Base-by-base conservation (phyloP, 2,888 invertebrate species). In the Saturnia japonica region DNA sequence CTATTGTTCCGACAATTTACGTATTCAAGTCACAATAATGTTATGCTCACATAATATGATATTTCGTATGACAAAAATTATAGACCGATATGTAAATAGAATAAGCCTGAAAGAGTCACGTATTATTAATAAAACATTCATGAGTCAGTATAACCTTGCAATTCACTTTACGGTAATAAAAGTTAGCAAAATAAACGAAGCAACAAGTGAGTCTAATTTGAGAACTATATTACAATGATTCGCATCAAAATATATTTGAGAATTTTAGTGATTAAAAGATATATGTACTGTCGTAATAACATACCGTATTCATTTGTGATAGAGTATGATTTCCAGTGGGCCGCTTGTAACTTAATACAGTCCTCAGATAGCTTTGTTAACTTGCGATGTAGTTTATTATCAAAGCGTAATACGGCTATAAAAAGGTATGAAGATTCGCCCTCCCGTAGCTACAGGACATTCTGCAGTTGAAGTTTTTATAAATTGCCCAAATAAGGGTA, bases 391-490 rank as follows among this genome's bases (percentile, higher is more conserved):
- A 80, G 80, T 84, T 84, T 84, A 80, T 76, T 80, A 77, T 80
- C 76, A 75, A 73, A 78, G 74, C 76, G 80, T 82, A 80, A 81
- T 84, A 76, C 74, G 79, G 72, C 77, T 80, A 80, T 89, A 89
- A 89, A 90, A 84, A 82, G 79, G 78, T 80, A 83, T 85, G 87
- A 88, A 80, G 78, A 69, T 76, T 72, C 74, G 84, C 75, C 85
- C 85, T 80, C 86, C 85, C 76, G 79, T 71, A 12, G 79, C 57
- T 82, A 60, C 74, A 75, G 71, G 76, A 14, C 34, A 45, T 47
- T 14, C 45, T 1, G 4, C 14, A 47, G 14, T 47, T 16, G 45
- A 14, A 47, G 16, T 16, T 16, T 47, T 47, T 6, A 16, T 14
- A 6, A 34, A 34, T 4, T 34, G 6, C 34, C 6, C 34, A 34